These are phyloP conservation scores for Xylocopa sonorina DNA, from an alignment of 1,140 invertebrate genomes.

Conservation along the genomic window DNA sequence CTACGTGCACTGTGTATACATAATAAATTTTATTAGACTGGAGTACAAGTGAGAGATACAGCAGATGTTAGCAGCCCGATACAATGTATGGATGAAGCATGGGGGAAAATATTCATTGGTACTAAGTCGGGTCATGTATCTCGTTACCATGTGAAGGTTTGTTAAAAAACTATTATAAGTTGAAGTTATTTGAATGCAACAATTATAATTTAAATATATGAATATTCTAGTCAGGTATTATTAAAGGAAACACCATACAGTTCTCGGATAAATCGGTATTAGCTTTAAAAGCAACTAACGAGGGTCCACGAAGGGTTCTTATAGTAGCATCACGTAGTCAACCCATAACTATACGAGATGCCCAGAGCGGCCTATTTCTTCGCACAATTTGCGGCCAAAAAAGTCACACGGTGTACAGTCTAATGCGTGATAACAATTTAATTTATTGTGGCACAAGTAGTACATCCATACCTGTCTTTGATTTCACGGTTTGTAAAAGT, in stretches of 20 bases:
- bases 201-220: conserved; percentile 18
- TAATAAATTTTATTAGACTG: conserved; percentile 79
- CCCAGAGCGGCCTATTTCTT: conserved; percentile 84
- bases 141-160: conserved; percentile 84
- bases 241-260: conserved; percentile 83
- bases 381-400: conserved; percentile 84
- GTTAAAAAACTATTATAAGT: not conserved
- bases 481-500: conserved; percentile 84
- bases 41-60: conserved; percentile 79
- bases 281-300: conserved; percentile 86
- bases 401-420: conserved; percentile 86
- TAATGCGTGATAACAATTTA: conserved; percentile 84
- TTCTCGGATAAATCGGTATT: conserved; percentile 85
- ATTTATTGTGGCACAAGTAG: conserved; percentile 87
- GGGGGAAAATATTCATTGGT: conserved; percentile 84
- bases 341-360: conserved; percentile 86
- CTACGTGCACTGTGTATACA: too few species aligned
- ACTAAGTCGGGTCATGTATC: conserved; percentile 84
- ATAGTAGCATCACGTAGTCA: conserved; percentile 86
- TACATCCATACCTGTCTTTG: conserved; percentile 85
- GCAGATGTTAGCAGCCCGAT: conserved; percentile 83
- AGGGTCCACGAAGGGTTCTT: conserved; percentile 85
- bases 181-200: conserved; percentile 6
- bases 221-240: conserved; percentile 79
- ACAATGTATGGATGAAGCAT: conserved; percentile 85